phyloP scores from a whole-genome alignment of 2,113 vertebrate species.

The Chaenocephalus aceratus region DNA sequence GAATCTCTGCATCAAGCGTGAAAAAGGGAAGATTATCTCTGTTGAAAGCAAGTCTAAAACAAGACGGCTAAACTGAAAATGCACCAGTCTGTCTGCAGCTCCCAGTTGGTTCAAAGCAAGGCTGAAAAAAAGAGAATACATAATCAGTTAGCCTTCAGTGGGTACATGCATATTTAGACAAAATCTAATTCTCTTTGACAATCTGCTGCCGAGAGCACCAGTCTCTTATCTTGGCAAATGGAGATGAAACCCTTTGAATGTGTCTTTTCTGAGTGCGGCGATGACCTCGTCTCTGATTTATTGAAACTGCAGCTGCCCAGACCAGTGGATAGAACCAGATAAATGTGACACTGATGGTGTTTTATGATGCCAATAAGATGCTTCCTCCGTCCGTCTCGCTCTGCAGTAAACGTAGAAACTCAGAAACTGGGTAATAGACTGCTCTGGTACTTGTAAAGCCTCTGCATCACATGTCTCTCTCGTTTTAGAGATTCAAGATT shows the following conservation, averaged over 20 bases:
- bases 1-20: background rate
- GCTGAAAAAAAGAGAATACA: constrained; percentile 20
- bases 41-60: background rate
- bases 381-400: constrained; percentile 23
- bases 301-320: constrained; percentile 37
- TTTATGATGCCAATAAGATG: constrained; percentile 74
- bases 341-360: constrained; percentile 71
- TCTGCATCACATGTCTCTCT: constrained; percentile 5
- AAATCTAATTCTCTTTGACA: constrained; percentile 22
- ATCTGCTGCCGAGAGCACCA: constrained; percentile 46
- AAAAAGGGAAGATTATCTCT: background rate
- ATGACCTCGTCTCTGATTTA: constrained; percentile 50
- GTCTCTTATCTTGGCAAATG: constrained; percentile 44
- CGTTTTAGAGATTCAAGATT: too few relatives aligned
- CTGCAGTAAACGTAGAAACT: constrained; percentile 41
- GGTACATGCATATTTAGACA: constrained; percentile 35
- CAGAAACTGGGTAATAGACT: constrained; percentile 60
- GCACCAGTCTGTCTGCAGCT: background rate
- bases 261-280: background rate
- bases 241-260: constrained; percentile 51
- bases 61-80: constrained; percentile 3
- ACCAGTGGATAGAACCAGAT: constrained; percentile 69
- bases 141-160: constrained; percentile 30
- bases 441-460: constrained; percentile 58
- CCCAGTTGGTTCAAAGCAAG: background rate